Conservation (phyloP, 2,888 invertebrate genomes). For the Periphyllus acericola region DNA sequence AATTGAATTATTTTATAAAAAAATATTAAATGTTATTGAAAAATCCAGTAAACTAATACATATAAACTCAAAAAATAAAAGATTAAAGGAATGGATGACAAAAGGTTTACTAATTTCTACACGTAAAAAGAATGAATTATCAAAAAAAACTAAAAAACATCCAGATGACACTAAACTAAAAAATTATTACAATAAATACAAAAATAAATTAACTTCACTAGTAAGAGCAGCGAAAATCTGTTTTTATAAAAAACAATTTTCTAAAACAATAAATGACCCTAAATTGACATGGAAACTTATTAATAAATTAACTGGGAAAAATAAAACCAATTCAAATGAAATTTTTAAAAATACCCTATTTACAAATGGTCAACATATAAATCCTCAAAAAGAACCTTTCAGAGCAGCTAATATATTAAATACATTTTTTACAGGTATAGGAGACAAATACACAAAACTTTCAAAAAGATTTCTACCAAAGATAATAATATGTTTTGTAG, state of each 20-base stretch:
- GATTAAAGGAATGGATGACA: too few species aligned
- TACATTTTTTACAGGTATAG: too few species aligned
- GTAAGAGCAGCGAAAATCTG: neutral
- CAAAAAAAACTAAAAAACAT: too few species aligned
- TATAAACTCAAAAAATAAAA: neutral
- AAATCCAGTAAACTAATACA: neutral
- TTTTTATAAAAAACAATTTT: conserved; percentile 1
- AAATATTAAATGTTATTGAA: conserved; percentile 12
- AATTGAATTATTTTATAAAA: neutral
- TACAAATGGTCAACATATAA: neutral
- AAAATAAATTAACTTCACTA: neutral
- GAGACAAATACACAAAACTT: too few species aligned
- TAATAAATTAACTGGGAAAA: neutral
- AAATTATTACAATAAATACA: conserved; percentile 17
- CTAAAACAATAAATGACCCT: neutral
- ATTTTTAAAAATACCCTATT: neutral
- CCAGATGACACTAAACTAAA: too few species aligned
- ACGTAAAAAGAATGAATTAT: too few species aligned
- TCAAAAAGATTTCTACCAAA: too few species aligned
- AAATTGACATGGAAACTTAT: neutral
- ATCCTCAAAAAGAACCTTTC: neutral
- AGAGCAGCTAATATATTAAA: too few species aligned
- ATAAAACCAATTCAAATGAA: too few species aligned
- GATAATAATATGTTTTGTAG: too few species aligned
- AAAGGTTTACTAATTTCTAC: too few species aligned